phyloP scores from a whole-genome alignment of 2,113 vertebrate genomes.

The Pseudorasbora parva region DNA sequence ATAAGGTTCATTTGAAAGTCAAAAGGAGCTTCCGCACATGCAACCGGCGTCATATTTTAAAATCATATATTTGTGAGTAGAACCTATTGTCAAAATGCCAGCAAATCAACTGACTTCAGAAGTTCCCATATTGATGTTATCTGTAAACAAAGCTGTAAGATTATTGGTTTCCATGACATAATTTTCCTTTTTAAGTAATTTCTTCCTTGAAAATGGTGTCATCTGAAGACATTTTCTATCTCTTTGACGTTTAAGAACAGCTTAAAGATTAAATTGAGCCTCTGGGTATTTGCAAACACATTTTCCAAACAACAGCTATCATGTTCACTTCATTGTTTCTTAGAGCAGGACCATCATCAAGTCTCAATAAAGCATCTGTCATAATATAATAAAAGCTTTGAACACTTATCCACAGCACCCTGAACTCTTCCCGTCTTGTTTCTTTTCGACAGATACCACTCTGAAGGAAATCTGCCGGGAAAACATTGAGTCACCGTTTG shows the following conservation, averaged over 20 bases:
- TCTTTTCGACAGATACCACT: background rate
- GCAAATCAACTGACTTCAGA: background rate
- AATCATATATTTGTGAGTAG: background rate
- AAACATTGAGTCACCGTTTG: background rate
- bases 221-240: background rate
- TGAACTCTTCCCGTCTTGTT: background rate
- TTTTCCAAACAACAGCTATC: background rate
- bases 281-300: background rate
- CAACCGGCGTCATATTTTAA: background rate
- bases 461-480: background rate
- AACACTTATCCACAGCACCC: background rate
- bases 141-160: background rate
- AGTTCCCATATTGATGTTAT: background rate
- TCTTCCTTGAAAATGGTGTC: background rate
- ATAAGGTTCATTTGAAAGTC: background rate
- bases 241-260: background rate
- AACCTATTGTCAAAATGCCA: background rate
- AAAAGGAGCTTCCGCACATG: background rate
- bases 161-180: background rate
- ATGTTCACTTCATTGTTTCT: background rate
- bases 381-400: constrained; percentile 30
- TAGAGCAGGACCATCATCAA: background rate
- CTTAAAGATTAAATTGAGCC: background rate
- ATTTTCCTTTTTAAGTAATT: background rate
- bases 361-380: constrained; percentile 23